Percentiles rank a stretch among this genome's conserved stretches.
phyloP scores from a whole-genome alignment of 2,888 invertebrate species.

The Tetragnatha montana region DNA sequence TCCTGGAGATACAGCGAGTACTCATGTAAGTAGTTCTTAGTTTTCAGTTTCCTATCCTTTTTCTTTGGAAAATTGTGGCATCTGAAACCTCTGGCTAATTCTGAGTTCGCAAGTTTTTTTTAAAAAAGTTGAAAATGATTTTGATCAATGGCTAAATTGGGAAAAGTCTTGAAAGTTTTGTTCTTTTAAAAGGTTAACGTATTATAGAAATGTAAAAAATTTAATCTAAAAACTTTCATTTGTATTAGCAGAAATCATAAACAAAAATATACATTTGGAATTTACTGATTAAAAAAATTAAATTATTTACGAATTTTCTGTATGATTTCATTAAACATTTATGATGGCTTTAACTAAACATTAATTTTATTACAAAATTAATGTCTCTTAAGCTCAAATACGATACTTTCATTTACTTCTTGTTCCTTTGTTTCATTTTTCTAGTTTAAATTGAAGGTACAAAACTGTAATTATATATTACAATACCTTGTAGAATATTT shows the following conservation, averaged over 20 bases:
- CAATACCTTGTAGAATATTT: background rate
- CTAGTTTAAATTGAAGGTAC: background rate
- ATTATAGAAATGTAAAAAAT: background rate
- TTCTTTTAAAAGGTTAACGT: background rate
- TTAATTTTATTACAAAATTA: too few species aligned
- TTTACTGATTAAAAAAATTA: background rate
- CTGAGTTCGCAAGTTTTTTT: background rate
- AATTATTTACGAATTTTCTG: slow-evolving; percentile 5
- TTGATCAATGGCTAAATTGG: background rate
- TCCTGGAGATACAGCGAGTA: slow-evolving; percentile 33
- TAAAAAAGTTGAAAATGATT: background rate
- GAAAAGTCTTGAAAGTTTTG: background rate
- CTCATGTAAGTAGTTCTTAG: slow-evolving; percentile 57
- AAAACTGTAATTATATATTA: background rate
- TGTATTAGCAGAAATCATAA: too few species aligned
- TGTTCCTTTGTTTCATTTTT: too few species aligned
- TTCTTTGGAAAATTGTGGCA: background rate
- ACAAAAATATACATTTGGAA: too few species aligned
- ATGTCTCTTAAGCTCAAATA: too few species aligned
- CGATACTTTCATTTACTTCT: too few species aligned
- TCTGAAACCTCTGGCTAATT: background rate
- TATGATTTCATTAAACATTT: background rate
- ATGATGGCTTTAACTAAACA: too few species aligned
- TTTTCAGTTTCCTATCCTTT: slow-evolving; percentile 8
- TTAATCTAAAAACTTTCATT: too few species aligned